Conservation (phyloP, 2,888 invertebrate species). For the Microplitis deprimator region DNA sequence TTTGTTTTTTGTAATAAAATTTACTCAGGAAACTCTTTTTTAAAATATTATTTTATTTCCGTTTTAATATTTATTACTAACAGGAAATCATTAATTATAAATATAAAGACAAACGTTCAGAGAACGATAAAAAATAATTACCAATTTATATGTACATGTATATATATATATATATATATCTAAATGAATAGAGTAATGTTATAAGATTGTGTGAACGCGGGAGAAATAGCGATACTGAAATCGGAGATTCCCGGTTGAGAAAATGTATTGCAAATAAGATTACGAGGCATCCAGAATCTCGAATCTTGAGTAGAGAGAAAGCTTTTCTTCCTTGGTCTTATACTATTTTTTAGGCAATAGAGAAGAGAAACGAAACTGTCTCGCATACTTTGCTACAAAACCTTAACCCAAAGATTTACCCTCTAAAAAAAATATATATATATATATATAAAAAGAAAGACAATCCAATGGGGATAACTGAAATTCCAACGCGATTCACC, state of each 20-base stretch:
- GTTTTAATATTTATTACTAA: background rate
- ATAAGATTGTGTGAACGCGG: background rate
- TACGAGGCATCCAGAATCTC: conserved; percentile 49
- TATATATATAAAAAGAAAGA: conserved; percentile 59
- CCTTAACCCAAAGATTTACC: conserved; percentile 34
- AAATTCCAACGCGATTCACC: conserved; percentile 60
- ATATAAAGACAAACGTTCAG: background rate
- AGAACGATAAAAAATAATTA: conserved; percentile 5
- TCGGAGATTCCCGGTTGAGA: conserved; percentile 45
- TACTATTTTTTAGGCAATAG: conserved; percentile 1
- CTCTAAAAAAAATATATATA: conserved; percentile 25
- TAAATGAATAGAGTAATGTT: conserved; percentile 13
- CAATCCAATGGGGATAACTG: conserved; percentile 65
- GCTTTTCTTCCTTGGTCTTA: conserved; percentile 17
- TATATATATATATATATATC: background rate
- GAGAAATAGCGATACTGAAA: conserved; percentile 37
- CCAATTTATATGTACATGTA: background rate
- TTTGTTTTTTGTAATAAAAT: background rate
- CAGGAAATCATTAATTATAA: background rate
- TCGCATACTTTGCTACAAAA: conserved; percentile 10
- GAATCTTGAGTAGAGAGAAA: background rate
- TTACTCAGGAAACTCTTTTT: background rate
- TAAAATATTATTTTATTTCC: background rate
- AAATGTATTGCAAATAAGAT: conserved; percentile 69
- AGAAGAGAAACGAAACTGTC: conserved; percentile 3